These are phyloP conservation scores for Falcunculus frontatus DNA, from an alignment of 2,113 vertebrate genomes.

Conservation along the genomic window DNA sequence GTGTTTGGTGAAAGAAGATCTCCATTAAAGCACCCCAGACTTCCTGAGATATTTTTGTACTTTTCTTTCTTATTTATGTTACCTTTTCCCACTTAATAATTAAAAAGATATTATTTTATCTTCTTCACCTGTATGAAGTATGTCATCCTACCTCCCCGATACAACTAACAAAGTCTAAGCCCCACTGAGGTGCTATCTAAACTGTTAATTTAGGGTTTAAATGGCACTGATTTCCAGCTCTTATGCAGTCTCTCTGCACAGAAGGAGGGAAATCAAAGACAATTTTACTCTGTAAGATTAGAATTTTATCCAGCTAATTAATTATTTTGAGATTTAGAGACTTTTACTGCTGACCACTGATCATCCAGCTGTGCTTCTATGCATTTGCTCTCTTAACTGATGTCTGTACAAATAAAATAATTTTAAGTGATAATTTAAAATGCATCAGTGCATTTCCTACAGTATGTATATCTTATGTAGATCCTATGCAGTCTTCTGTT, in stretches of 20 bases:
- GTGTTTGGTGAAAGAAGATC: neutral
- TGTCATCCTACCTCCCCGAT: neutral
- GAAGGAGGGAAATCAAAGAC: neutral
- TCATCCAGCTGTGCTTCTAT: neutral
- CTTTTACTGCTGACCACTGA: neutral
- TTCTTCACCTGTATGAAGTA: neutral
- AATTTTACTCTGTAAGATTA: neutral
- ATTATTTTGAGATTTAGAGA: conserved; percentile 25
- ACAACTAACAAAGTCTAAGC: neutral
- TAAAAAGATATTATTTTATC: neutral
- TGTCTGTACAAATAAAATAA: neutral
- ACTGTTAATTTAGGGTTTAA: conserved; percentile 3
- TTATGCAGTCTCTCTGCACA: neutral
- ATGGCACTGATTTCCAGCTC: neutral
- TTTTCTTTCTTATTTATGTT: neutral
- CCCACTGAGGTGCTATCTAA: neutral
- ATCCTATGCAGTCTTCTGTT: neutral
- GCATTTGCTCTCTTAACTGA: neutral
- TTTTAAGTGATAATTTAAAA: neutral
- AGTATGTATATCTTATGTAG: neutral
- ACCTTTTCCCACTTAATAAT: neutral
- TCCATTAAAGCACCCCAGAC: neutral
- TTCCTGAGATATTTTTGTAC: neutral
- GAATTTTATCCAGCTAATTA: conserved; percentile 14
- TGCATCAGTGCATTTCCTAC: neutral